These are phyloP conservation scores for Gorsachius goisagi DNA, from an alignment of 2,113 vertebrate species.

Conservation along the genomic window DNA sequence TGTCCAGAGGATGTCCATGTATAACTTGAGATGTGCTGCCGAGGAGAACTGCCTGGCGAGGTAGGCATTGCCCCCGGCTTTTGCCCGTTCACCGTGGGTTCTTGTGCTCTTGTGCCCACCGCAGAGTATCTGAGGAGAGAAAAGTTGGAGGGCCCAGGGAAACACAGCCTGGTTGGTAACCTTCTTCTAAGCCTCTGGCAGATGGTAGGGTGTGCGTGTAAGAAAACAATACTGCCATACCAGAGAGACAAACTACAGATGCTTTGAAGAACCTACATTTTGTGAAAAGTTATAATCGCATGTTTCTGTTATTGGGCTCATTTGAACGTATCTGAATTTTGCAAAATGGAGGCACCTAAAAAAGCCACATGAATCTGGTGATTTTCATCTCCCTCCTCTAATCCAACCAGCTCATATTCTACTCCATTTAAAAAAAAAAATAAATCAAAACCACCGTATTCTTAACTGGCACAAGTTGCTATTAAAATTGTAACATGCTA, in stretches of 20 bases:
- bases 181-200: not conserved
- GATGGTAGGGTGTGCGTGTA: not conserved
- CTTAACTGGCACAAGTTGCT: not conserved
- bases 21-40: slow-evolving; percentile 91
- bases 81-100: not conserved
- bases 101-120: not conserved
- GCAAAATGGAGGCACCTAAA: not conserved
- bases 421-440: not conserved
- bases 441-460: not conserved
- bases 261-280: not conserved
- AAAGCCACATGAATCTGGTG: not conserved
- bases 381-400: not conserved
- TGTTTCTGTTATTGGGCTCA: not conserved
- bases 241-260: not conserved
- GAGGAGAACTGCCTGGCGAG: slow-evolving; percentile 95
- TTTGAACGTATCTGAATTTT: not conserved
- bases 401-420: not conserved
- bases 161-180: not conserved
- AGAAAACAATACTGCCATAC: not conserved
- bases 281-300: not conserved
- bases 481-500: not conserved
- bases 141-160: not conserved
- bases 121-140: not conserved
- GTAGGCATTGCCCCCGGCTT: slow-evolving; percentile 60
- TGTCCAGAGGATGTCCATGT: slow-evolving; percentile 91